phyloP scores from a whole-genome alignment of 2,888 invertebrate genomes.

The Sesia bembeciformis region DNA sequence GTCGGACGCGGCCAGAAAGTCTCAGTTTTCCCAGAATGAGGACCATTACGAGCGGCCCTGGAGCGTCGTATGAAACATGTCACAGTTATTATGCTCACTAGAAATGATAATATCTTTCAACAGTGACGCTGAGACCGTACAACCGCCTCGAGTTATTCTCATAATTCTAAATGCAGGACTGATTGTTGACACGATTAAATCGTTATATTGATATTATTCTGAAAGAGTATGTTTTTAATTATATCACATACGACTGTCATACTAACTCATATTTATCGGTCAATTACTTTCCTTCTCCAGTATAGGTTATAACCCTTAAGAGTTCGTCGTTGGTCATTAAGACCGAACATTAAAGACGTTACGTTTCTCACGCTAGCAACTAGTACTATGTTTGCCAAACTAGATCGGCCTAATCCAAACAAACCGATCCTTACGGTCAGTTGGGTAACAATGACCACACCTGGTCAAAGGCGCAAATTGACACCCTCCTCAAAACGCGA shows the following conservation, averaged over 20 bases:
- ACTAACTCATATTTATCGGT: too few relatives aligned
- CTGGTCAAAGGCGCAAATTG: slow-evolving; percentile 52
- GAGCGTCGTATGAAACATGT: slow-evolving; percentile 64
- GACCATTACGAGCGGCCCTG: slow-evolving; percentile 61
- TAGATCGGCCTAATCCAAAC: slow-evolving; percentile 54
- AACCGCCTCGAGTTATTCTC: slow-evolving; percentile 39
- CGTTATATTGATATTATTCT: too few relatives aligned
- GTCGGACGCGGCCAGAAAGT: slow-evolving; percentile 40
- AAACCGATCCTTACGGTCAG: slow-evolving; percentile 59
- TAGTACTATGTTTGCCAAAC: slow-evolving; percentile 44
- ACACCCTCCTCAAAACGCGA: slow-evolving; percentile 54
- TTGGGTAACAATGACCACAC: slow-evolving; percentile 59
- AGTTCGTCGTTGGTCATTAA: too few relatives aligned
- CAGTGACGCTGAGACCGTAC: slow-evolving; percentile 39
- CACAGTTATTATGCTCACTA: slow-evolving; percentile 71
- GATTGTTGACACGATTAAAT: slow-evolving; percentile 48
- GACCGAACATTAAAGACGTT: slow-evolving; percentile 16
- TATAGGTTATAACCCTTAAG: too few relatives aligned
- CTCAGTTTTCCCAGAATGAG: slow-evolving; percentile 62
- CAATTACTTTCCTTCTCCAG: too few relatives aligned
- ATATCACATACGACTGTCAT: too few relatives aligned
- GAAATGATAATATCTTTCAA: slow-evolving; percentile 65
- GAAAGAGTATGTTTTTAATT: too few relatives aligned
- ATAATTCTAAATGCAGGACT: slow-evolving; percentile 32
- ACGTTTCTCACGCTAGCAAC: slow-evolving; percentile 52